Conservation (phyloP, 2,888 invertebrate species). For the Scaptomyza polygonia region DNA sequence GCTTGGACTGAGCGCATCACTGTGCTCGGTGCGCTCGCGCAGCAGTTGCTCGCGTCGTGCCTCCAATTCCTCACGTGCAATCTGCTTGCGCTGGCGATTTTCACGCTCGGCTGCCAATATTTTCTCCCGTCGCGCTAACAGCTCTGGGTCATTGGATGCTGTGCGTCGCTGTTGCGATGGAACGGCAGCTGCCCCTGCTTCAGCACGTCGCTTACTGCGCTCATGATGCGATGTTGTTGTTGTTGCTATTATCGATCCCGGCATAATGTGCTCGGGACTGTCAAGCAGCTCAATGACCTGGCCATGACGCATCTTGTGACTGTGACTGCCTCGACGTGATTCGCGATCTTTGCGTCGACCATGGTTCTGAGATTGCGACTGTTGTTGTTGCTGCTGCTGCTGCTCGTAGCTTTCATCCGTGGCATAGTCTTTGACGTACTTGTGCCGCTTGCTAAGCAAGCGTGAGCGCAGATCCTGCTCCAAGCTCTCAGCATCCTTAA, state of each 20-base stretch:
- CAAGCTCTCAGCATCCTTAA: slow-evolving; percentile 86
- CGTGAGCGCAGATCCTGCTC: slow-evolving; percentile 91
- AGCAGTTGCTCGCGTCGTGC: slow-evolving; percentile 86
- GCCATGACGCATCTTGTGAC: slow-evolving; percentile 67
- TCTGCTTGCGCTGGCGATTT: slow-evolving; percentile 91
- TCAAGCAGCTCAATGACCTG: slow-evolving; percentile 85
- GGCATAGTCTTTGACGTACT: slow-evolving; percentile 86
- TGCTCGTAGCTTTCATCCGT: slow-evolving; percentile 66
- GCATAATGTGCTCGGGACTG: slow-evolving; percentile 80
- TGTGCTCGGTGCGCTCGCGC: slow-evolving; percentile 71
- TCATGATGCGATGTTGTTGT: slow-evolving; percentile 50
- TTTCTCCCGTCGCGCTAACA: slow-evolving; percentile 87
- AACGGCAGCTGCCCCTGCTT: slow-evolving; percentile 63
- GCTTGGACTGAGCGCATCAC: slow-evolving; percentile 77
- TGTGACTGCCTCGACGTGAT: slow-evolving; percentile 47
- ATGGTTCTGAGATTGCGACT: slow-evolving; percentile 35
- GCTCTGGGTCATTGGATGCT: slow-evolving; percentile 84
- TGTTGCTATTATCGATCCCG: slow-evolving; percentile 23
- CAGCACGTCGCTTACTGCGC: slow-evolving; percentile 69
- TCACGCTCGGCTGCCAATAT: slow-evolving; percentile 90
- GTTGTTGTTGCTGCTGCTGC: slow-evolving; percentile 40
- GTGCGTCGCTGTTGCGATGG: slow-evolving; percentile 55
- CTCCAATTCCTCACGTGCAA: slow-evolving; percentile 89
- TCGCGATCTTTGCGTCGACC: slow-evolving; percentile 70
- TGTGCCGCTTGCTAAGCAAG: slow-evolving; percentile 88